phyloP scores from a whole-genome alignment of 2,113 vertebrate genomes.

The Ariopsis seemanni region DNA sequence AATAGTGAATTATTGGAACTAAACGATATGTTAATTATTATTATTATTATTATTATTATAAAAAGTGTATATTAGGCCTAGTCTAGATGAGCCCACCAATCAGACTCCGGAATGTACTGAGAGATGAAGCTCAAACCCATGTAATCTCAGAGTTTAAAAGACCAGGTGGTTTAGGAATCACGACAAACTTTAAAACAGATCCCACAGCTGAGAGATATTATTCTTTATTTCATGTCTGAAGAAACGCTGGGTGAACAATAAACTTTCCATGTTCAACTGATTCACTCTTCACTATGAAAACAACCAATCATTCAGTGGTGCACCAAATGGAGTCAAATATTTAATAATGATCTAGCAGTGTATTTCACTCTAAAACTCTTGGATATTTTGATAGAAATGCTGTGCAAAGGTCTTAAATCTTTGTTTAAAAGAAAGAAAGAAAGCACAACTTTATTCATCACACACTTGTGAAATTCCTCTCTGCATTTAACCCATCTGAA shows the following conservation, averaged over 20 bases:
- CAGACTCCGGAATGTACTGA: neutral
- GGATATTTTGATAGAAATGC: neutral
- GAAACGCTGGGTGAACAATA: neutral
- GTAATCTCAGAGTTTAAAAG: neutral
- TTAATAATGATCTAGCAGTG: neutral
- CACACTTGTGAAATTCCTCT: too few relatives aligned
- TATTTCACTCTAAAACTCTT: neutral
- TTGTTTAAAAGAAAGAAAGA: too few relatives aligned
- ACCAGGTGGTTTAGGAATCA: conserved; percentile 30
- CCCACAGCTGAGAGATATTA: conserved; percentile 13
- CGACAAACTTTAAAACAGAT: neutral
- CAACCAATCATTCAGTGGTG: neutral
- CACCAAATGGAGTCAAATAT: neutral
- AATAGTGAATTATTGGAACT: neutral
- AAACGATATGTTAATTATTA: neutral
- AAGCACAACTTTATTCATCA: too few relatives aligned
- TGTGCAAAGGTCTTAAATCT: neutral
- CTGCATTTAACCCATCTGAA: too few relatives aligned
- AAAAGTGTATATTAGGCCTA: neutral
- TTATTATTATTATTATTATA: neutral
- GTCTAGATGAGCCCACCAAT: neutral
- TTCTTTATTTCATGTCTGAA: conserved; percentile 4
- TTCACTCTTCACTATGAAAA: conserved; percentile 1
- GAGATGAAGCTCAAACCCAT: neutral
- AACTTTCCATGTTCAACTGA: neutral